Percentiles rank a stretch among this genome's conserved stretches.
phyloP scores from a whole-genome alignment of 2,113 vertebrate genomes.

The Notothenia coriiceps region DNA sequence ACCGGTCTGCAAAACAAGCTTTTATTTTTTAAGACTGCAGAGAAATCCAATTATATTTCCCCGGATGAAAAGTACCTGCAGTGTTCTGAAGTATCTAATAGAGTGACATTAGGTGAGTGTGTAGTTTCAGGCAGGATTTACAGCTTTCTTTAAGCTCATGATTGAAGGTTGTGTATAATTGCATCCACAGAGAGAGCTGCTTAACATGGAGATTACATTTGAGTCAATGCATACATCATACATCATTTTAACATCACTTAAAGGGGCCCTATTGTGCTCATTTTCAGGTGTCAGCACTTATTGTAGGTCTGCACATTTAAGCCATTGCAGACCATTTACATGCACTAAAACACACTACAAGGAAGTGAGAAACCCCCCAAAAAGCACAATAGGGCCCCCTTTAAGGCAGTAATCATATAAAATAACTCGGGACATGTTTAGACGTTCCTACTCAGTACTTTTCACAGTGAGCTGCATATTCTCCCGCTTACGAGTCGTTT shows the following conservation, averaged over 20 bases:
- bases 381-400: no score
- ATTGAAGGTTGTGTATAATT: not conserved
- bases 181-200: not conserved
- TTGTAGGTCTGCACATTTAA: no score
- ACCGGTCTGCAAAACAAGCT: slow-evolving; percentile 19
- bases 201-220: not conserved
- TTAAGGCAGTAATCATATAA: no score
- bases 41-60: slow-evolving; percentile 34
- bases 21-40: slow-evolving; percentile 11
- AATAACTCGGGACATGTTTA: no score
- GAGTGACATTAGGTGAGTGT: slow-evolving; percentile 6
- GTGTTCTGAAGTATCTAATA: slow-evolving; percentile 9
- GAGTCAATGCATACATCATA: not conserved
- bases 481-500: not conserved
- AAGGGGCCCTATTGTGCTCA: no score
- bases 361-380: no score
- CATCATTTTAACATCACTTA: not conserved
- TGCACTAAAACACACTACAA: no score
- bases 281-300: no score
- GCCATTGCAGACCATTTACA: no score
- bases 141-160: not conserved
- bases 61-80: slow-evolving; percentile 26
- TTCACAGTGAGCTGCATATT: not conserved
- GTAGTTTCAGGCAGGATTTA: slow-evolving; percentile 26
- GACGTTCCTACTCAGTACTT: no score